phyloP scores from a whole-genome alignment of 1,140 invertebrate genomes.

The Ericerus pela region DNA sequence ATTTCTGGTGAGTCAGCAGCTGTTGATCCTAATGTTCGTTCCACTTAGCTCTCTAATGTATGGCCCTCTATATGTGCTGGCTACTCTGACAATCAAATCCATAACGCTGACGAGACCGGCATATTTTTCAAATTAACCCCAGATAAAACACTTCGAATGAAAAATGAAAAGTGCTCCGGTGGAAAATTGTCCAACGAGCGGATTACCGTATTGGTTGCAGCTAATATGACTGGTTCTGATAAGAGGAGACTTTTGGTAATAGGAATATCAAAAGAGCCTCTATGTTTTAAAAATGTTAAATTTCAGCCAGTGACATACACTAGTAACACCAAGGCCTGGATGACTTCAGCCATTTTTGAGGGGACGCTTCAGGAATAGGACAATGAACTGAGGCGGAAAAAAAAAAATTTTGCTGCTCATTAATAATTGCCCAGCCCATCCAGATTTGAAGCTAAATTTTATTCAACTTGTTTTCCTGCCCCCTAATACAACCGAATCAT shows the following conservation, averaged over 20 bases:
- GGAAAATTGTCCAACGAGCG: conserved; percentile 32
- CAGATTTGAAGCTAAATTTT: conserved; percentile 20
- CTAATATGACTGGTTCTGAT: conserved; percentile 26
- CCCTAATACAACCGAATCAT: conserved; percentile 32
- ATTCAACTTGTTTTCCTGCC: conserved; percentile 30
- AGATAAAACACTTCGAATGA: conserved; percentile 27
- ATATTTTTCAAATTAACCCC: conserved; percentile 30
- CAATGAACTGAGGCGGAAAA: neutral
- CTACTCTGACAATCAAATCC: neutral
- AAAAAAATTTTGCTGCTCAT: conserved; percentile 24
- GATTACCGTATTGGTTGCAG: conserved; percentile 28
- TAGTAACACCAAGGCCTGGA: conserved; percentile 13
- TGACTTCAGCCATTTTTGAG: conserved; percentile 3
- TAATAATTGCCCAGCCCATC: conserved; percentile 31
- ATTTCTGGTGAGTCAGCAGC: neutral
- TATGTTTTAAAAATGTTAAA: conserved; percentile 14
- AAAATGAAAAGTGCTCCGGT: conserved; percentile 27
- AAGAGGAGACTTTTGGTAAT: conserved; percentile 36
- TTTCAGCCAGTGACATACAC: conserved; percentile 1
- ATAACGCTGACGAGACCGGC: conserved; percentile 26
- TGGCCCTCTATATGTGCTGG: neutral
- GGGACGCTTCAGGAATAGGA: neutral
- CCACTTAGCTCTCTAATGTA: neutral
- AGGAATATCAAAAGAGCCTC: conserved; percentile 7
- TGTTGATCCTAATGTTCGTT: neutral